Conservation (phyloP, 2,113 vertebrate genomes). For the Cairina moschata region DNA sequence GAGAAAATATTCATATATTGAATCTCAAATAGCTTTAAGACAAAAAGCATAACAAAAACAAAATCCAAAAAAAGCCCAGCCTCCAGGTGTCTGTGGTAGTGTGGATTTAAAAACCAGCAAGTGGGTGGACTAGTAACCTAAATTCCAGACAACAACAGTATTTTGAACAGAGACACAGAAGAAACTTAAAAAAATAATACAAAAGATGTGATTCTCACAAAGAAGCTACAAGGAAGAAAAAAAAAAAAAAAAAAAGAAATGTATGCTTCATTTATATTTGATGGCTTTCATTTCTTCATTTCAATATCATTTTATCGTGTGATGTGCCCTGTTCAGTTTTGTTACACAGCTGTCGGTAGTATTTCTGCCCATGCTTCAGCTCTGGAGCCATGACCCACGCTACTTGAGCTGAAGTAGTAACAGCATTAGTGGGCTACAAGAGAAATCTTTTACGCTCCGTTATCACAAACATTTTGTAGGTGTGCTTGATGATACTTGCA, state of each 20-base stretch:
- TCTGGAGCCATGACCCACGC: not conserved
- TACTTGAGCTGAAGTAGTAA: not conserved
- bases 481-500: not conserved
- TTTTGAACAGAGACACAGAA: not conserved
- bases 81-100: not conserved
- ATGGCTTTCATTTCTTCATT: not conserved
- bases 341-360: not conserved
- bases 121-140: not conserved
- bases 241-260: not conserved
- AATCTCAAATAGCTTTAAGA: not conserved
- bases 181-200: not conserved
- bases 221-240: not conserved
- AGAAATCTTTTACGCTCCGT: not conserved
- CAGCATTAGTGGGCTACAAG: not conserved
- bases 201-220: not conserved
- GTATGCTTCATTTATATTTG: not conserved
- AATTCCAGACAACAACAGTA: not conserved
- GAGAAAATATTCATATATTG: not conserved
- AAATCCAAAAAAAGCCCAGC: not conserved
- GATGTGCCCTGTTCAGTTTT: not conserved
- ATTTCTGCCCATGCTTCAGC: not conserved
- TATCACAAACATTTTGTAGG: not conserved
- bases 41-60: not conserved
- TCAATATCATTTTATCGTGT: not conserved
- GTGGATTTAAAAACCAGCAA: not conserved